Percentiles rank a stretch among this genome's conserved stretches.
Conservation (phyloP, 1,140 invertebrate genomes). For the Drosophila yakuba region DNA sequence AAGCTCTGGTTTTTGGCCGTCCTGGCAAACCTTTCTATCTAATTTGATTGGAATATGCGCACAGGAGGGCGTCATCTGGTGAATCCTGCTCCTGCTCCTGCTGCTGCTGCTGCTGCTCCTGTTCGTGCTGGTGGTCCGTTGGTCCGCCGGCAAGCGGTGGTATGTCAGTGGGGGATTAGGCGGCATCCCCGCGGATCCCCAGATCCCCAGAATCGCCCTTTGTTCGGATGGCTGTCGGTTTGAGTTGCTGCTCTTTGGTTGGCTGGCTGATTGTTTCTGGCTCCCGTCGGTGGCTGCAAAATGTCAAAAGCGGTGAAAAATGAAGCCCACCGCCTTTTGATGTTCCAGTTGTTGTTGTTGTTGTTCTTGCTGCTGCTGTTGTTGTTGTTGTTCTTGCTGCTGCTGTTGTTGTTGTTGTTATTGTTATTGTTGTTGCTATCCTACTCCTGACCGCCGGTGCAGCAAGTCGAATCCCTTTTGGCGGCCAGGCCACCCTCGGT, state of each 20-base stretch:
- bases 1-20: slow-evolving; percentile 19
- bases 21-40: slow-evolving; percentile 69
- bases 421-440: slow-evolving; percentile 50
- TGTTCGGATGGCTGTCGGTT: slow-evolving; percentile 32
- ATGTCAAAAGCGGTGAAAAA: slow-evolving; percentile 83
- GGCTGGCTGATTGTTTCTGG: slow-evolving; percentile 73
- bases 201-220: not conserved
- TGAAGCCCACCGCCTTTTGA: slow-evolving; percentile 67
- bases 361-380: slow-evolving; percentile 42
- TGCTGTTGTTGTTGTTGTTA: slow-evolving; percentile 63
- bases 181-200: slow-evolving; percentile 21
- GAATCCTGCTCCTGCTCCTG: slow-evolving; percentile 10
- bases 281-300: slow-evolving; percentile 69
- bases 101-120: not conserved
- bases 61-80: slow-evolving; percentile 42
- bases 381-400: slow-evolving; percentile 45
- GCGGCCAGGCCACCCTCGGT: slow-evolving; percentile 25
- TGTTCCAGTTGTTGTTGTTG: slow-evolving; percentile 58
- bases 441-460: slow-evolving; percentile 16
- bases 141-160: slow-evolving; percentile 42
- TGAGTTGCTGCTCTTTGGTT: slow-evolving; percentile 73
- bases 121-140: slow-evolving; percentile 19
- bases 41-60: slow-evolving; percentile 81
- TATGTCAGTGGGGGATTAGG: slow-evolving; percentile 62
- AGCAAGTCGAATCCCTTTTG: slow-evolving; percentile 5